Evolutionary conservation across 2,888 invertebrate species (phyloP), one percentile per base, ranked within the genome.

Genomic region (Tetragnatha montana): DNA sequence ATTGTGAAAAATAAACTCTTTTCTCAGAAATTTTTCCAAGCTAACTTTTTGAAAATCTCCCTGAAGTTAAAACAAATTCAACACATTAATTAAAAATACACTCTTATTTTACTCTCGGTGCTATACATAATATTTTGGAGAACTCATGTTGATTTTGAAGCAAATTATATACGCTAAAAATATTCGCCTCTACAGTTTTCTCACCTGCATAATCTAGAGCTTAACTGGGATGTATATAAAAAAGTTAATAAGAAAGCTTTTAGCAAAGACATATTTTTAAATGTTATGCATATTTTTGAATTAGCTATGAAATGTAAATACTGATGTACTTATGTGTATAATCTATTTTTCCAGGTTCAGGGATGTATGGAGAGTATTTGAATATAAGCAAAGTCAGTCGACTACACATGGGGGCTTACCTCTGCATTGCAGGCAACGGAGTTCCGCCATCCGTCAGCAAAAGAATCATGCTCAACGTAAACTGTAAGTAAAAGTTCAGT

Each of bases 361-460:
- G 78, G 1, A 83, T 88, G 85, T 49, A 86, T 6, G 91, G 91
- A 0, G 91, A 91, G 8, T 82, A 71, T 19, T 49, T 91, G 47
- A 91, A 91, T 21, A 91, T 91, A 17, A 91, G 69, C 50, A 91
- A 91, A 81, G 88, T 88, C 50, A 91, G 91, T 49, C 85, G 91
- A n/a, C 88, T 91, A 0, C 88, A 91, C 19, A 91, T 91, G 91
- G 91, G 88, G 1, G 91, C 91, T 7, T 91, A 91, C 73, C 81
- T 91, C 19, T 91, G 91, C 49, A 91, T 91, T 14, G 91, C 91
- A 6, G 80, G 84, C 8, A 91, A 91, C 50, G 91, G 91, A 17
- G 91, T 91, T 4, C 91, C 88, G 35, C 91, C 91, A 8, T 91
- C 91, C 12, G 91, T 91, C 51, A 91, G 91, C 86, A 91, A 91